phyloP scores from a whole-genome alignment of 2,113 vertebrate species.

The Chionis minor region DNA sequence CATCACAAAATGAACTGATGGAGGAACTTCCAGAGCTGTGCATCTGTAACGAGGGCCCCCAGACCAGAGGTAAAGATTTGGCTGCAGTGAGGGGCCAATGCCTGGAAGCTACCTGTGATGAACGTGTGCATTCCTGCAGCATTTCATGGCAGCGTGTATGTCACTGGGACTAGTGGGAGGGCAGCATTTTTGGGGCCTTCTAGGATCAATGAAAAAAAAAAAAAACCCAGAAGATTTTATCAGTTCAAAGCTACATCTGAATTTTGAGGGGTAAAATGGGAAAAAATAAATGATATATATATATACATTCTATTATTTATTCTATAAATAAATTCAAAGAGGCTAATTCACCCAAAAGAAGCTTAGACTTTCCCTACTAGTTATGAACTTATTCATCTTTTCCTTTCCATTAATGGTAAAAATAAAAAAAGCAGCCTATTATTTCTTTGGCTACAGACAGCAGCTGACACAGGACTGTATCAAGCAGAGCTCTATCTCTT shows the following conservation, averaged over 20 bases:
- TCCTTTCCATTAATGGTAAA: background rate
- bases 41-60: fast-evolving
- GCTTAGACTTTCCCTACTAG: background rate
- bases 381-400: background rate
- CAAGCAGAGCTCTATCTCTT: background rate
- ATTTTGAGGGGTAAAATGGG: background rate
- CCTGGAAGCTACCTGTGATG: fast-evolving
- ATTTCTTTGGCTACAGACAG: background rate
- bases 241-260: background rate
- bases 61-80: background rate
- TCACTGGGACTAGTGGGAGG: background rate
- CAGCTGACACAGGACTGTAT: background rate
- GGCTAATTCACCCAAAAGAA: background rate
- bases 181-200: background rate
- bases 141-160: background rate
- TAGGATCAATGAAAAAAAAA: background rate
- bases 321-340: background rate
- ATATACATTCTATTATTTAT: too few species aligned
- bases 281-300: background rate
- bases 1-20: background rate
- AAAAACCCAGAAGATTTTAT: background rate
- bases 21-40: background rate
- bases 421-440: background rate
- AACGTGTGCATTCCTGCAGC: background rate
- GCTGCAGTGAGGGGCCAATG: background rate